phyloP scores from a whole-genome alignment of 2,888 invertebrate genomes.

The Cremastobaeus sp. region DNA sequence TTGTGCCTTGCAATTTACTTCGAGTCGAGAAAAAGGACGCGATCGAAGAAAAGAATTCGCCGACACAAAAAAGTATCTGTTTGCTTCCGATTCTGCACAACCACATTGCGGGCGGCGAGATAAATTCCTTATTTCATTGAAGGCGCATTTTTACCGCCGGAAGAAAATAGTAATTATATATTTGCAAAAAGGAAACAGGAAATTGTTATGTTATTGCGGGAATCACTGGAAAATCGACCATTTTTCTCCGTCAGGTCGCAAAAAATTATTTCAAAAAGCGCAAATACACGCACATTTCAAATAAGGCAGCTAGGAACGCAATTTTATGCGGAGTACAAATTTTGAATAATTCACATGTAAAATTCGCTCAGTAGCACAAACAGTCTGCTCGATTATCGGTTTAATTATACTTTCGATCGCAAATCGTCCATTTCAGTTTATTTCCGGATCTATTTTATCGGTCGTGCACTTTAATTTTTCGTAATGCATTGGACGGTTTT shows the following conservation, averaged over 20 bases:
- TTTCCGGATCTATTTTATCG: neutral
- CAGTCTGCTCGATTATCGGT: neutral
- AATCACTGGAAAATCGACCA: constrained; percentile 3
- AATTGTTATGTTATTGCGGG: constrained; percentile 26
- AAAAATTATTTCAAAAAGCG: no score
- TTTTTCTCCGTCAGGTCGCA: no score
- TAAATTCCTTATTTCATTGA: constrained; percentile 53
- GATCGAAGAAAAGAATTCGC: constrained; percentile 38
- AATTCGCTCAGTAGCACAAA: no score
- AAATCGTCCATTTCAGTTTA: neutral
- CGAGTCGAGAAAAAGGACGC: constrained; percentile 3
- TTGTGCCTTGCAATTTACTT: constrained; percentile 16
- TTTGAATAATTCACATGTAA: no score
- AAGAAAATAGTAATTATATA: constrained; percentile 37
- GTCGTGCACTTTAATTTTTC: constrained; percentile 52
- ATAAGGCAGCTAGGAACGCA: no score
- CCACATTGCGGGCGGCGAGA: constrained; percentile 37
- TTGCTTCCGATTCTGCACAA: constrained; percentile 44
- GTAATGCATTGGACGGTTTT: constrained; percentile 46
- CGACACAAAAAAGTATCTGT: constrained; percentile 36
- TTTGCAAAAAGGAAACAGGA: constrained; percentile 46
- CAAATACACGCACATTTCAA: no score
- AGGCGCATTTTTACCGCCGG: constrained; percentile 33
- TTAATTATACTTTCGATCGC: neutral
- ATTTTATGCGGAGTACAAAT: no score